phyloP scores from a whole-genome alignment of 2,888 invertebrate species.

The Acanthococcus lagerstroemiae region DNA sequence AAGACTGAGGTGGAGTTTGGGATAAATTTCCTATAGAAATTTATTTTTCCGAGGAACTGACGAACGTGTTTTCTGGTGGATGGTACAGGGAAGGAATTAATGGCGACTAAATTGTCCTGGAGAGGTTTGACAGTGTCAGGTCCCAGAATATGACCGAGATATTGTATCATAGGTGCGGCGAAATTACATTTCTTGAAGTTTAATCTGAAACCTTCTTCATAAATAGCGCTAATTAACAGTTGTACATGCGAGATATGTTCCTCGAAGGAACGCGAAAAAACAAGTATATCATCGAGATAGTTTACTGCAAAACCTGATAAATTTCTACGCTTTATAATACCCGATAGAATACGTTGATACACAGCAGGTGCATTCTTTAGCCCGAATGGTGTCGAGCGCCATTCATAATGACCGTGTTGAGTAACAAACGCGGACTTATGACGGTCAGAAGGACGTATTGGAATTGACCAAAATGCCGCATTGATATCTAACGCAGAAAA shows the following conservation, averaged over 20 bases:
- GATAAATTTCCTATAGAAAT: constrained; percentile 29
- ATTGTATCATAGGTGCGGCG: background rate
- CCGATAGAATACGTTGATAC: background rate
- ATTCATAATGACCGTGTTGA: constrained; percentile 10
- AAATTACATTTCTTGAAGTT: constrained; percentile 2
- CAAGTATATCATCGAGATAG: background rate
- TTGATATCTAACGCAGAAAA: constrained; percentile 40
- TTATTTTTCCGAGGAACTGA: constrained; percentile 25
- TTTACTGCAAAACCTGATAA: background rate
- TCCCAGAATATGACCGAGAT: background rate
- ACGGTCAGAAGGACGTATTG: constrained; percentile 40
- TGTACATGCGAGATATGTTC: background rate
- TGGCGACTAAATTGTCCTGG: background rate
- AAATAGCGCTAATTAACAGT: background rate
- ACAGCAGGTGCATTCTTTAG: constrained; percentile 13
- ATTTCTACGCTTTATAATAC: background rate
- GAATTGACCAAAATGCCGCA: background rate
- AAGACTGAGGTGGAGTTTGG: constrained; percentile 14
- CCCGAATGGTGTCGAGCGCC: constrained; percentile 14
- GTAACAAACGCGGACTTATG: constrained; percentile 35
- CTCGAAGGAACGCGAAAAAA: background rate
- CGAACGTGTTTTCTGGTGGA: background rate
- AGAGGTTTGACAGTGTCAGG: background rate
- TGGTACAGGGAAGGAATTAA: background rate
- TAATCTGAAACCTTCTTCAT: background rate